A percentile compares a stretch with the other conserved stretches of the same genome.
phyloP scores from a whole-genome alignment of 2,888 invertebrate species.

The Sminthurinus aureus region DNA sequence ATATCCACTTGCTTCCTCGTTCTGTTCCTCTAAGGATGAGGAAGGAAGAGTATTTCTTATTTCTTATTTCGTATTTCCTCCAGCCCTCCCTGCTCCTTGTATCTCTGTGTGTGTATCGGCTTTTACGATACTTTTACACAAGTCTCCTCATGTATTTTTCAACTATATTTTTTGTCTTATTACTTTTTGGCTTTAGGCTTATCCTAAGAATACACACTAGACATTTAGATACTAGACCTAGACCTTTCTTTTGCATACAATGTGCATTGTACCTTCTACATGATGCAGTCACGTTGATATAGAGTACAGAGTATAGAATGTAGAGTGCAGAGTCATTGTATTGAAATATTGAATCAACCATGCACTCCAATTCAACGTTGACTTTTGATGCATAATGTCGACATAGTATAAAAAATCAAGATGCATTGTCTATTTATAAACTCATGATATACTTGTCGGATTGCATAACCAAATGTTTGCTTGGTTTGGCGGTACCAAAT shows the following conservation, averaged over 20 bases:
- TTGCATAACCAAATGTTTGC: too few relatives aligned
- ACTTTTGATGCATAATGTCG: too few relatives aligned
- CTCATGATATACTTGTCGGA: too few relatives aligned
- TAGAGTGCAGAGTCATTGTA: neutral
- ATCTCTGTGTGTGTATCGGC: neutral
- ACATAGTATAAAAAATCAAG: too few relatives aligned
- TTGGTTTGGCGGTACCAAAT: too few relatives aligned
- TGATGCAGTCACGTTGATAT: neutral
- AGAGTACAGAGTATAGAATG: neutral
- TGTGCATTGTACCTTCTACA: neutral
- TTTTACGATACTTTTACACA: neutral
- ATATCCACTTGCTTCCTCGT: neutral
- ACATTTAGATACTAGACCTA: neutral
- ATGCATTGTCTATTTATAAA: too few relatives aligned
- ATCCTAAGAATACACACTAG: too few relatives aligned
- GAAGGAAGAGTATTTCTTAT: too few relatives aligned
- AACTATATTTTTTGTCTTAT: conserved; percentile 6
- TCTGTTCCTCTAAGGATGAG: neutral
- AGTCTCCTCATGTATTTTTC: too few relatives aligned
- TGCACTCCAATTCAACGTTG: too few relatives aligned
- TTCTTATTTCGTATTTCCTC: neutral
- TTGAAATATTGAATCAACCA: neutral
- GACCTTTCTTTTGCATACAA: neutral
- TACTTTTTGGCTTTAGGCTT: conserved; percentile 9
- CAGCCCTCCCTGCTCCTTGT: neutral